phyloP scores from a whole-genome alignment of 2,888 invertebrate genomes.

The Gisinianus flammeolus region DNA sequence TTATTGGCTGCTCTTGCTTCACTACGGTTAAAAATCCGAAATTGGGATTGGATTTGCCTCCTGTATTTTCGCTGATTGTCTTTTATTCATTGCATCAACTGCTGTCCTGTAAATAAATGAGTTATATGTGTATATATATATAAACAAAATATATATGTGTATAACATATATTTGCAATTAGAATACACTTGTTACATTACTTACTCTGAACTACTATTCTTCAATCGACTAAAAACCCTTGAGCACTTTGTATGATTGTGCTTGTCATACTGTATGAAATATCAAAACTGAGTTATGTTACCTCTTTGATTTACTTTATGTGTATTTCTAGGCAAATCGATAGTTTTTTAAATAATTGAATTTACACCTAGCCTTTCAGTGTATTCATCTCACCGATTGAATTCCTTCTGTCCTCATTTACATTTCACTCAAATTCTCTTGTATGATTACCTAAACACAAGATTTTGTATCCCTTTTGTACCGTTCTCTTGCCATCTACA shows the following conservation, averaged over 20 bases:
- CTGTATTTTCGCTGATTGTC: neutral
- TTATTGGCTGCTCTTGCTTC: neutral
- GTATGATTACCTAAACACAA: no score
- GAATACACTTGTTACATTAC: no score
- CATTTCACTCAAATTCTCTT: no score
- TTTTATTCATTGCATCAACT: neutral
- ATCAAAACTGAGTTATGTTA: neutral
- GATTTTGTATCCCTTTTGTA: no score
- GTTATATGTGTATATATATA: neutral
- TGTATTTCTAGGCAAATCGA: no score
- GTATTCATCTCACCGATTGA: neutral
- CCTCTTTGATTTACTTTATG: neutral
- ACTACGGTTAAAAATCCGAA: neutral
- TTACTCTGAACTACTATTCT: no score
- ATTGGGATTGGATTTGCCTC: neutral
- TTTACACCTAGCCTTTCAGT: no score
- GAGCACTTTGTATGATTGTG: neutral
- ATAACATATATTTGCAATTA: no score
- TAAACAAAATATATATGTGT: no score
- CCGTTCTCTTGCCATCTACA: no score
- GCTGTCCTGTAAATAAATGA: conserved; percentile 7
- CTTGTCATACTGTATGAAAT: neutral
- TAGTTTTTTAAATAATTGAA: no score
- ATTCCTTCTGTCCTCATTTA: neutral
- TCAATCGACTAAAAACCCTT: neutral